These are phyloP conservation scores for Noctilio leporinus DNA, from an alignment of 2,113 vertebrate species.

Conservation along the genomic window DNA sequence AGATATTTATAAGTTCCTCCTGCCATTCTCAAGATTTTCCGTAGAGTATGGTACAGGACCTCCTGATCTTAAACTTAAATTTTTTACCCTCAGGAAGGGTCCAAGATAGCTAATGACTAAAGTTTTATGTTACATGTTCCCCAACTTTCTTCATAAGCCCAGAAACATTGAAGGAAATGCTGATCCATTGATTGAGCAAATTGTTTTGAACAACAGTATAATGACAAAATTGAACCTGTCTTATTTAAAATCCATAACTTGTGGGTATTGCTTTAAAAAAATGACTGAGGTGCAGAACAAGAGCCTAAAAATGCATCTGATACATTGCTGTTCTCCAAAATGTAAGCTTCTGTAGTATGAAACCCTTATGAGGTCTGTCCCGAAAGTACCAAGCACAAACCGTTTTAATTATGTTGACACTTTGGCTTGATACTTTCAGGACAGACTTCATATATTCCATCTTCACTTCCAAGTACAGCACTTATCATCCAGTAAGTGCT, in stretches of 20 bases:
- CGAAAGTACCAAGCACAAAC: too few species aligned
- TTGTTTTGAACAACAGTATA: neutral
- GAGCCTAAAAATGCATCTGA: neutral
- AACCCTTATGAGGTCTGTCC: too few species aligned
- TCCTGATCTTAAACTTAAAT: neutral
- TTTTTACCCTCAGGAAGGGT: neutral
- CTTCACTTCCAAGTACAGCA: neutral
- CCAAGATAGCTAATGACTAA: neutral
- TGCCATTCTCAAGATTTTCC: neutral
- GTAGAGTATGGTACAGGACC: neutral
- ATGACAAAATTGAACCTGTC: neutral
- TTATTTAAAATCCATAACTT: neutral
- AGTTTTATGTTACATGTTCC: neutral
- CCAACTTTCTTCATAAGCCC: neutral
- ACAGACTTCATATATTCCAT: too few species aligned
- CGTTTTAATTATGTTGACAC: too few species aligned
- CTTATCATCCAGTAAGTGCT: neutral
- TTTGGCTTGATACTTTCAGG: too few species aligned
- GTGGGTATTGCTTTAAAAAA: neutral
- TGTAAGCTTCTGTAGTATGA: neutral
- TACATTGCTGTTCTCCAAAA: neutral
- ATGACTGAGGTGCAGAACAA: neutral
- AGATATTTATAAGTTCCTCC: neutral
- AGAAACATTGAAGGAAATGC: neutral
- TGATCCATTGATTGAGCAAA: neutral